Evolutionary conservation across 2,888 invertebrate genomes (phyloP).

Genomic region (Bibio marci): DNA sequence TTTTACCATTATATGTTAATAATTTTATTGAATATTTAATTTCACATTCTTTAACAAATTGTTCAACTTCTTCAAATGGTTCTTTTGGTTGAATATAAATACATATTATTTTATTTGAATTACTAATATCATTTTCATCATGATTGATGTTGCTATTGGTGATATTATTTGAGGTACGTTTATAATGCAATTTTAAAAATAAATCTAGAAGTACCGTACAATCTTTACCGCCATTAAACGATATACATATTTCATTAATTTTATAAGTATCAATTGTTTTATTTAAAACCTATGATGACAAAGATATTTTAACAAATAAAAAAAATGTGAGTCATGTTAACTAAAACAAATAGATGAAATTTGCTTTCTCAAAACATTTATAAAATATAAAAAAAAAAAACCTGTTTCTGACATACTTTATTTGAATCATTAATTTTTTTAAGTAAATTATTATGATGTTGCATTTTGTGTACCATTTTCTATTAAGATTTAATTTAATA

Average conservation of each 20-base stretch:
- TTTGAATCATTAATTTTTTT: too few relatives aligned
- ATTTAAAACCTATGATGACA: constrained; percentile 39
- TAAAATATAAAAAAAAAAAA: too few relatives aligned
- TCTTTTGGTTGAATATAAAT: constrained; percentile 67
- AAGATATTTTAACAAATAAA: constrained; percentile 13
- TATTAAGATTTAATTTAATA: too few relatives aligned
- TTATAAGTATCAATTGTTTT: constrained; percentile 43
- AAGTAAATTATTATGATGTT: neutral
- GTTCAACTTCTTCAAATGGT: constrained; percentile 73
- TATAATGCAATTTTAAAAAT: constrained; percentile 17
- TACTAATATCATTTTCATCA: constrained; percentile 15
- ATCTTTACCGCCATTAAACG: constrained; percentile 98
- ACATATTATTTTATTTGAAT: constrained; percentile 37
- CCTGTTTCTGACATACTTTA: too few relatives aligned
- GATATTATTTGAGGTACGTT: too few relatives aligned
- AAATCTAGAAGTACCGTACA: constrained; percentile 83
- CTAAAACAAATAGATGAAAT: too few relatives aligned
- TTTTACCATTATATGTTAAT: constrained; percentile 44
- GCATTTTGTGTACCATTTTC: too few relatives aligned
- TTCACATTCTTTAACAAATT: constrained; percentile 58
- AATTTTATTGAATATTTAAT: constrained; percentile 57
- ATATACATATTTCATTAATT: constrained; percentile 64
- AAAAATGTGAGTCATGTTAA: too few relatives aligned
- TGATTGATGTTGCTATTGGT: constrained; percentile 2
- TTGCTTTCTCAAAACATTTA: too few relatives aligned